Evolutionary conservation across 2,113 vertebrate species (phyloP).

Genomic region (Pteropus alecto): DNA sequence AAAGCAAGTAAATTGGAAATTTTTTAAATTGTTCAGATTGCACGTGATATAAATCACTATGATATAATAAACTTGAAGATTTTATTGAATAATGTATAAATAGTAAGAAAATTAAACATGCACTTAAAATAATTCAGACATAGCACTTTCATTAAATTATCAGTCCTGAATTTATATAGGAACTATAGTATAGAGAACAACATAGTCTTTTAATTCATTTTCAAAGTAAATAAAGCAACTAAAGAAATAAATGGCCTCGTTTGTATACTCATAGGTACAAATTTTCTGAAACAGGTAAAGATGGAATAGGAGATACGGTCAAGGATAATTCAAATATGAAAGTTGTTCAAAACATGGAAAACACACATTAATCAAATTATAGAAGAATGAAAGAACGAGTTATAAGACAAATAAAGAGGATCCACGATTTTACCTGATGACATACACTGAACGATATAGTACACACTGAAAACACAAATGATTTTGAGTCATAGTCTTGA

Average conservation of each 20-base stretch:
- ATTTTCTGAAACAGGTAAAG: neutral
- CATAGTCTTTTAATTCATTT: neutral
- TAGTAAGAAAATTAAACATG: neutral
- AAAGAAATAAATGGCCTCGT: neutral
- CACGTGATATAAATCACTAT: neutral
- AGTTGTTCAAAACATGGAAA: neutral
- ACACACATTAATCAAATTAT: neutral
- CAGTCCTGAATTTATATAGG: neutral
- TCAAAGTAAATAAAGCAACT: neutral
- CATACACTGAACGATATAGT: neutral
- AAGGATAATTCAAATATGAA: neutral
- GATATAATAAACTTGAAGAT: neutral
- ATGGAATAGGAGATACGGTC: neutral
- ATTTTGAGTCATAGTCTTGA: neutral
- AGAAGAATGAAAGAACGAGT: neutral
- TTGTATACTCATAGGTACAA: neutral
- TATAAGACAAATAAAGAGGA: neutral
- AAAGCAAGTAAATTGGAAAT: neutral
- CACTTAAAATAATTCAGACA: neutral
- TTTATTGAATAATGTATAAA: slow-evolving; percentile 7
- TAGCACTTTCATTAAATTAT: neutral
- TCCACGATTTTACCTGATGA: neutral
- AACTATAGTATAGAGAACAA: neutral
- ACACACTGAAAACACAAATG: neutral
- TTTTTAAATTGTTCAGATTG: neutral